phyloP scores from a whole-genome alignment of 2,113 vertebrate species.

The Takifugu bimaculatus region DNA sequence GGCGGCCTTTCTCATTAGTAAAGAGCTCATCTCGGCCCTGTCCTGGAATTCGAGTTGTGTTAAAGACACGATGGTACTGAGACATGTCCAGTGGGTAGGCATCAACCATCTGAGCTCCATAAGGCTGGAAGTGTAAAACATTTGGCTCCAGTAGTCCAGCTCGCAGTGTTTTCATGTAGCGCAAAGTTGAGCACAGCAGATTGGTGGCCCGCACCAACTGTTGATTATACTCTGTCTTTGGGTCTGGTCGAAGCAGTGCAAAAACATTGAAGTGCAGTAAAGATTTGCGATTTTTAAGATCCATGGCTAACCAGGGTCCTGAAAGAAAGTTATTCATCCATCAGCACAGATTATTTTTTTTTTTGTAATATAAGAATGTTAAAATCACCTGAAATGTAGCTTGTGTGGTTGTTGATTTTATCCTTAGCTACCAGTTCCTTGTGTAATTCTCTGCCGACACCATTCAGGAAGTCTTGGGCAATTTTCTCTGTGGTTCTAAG shows the following conservation, averaged over 20 bases:
- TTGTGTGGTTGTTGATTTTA: constrained; percentile 90
- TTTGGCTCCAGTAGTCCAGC: no score
- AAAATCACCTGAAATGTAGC: constrained; percentile 90
- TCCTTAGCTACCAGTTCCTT: constrained; percentile 83
- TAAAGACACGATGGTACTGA: no score
- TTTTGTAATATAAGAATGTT: constrained; percentile 64
- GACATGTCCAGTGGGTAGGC: no score
- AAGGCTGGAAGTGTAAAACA: no score
- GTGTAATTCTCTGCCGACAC: constrained; percentile 82
- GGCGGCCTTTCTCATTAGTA: no score
- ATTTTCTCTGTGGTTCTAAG: constrained; percentile 85
- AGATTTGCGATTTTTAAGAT: constrained; percentile 85
- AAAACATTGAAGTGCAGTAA: constrained; percentile 94
- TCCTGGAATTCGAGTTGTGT: no score
- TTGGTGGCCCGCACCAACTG: no score
- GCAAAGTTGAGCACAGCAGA: no score
- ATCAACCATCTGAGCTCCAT: no score
- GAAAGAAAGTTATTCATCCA: background rate
- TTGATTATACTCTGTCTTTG: constrained; percentile 82
- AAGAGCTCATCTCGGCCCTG: no score
- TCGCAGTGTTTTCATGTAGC: no score
- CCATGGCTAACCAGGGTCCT: constrained; percentile 99
- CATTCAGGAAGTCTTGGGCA: constrained; percentile 79
- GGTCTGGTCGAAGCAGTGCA: constrained; percentile 86
- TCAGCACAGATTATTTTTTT: constrained; percentile 58